A percentile compares a stretch with the other conserved stretches of the same genome.
These are phyloP conservation scores for Phytoseiulus persimilis DNA, from an alignment of 2,888 invertebrate genomes.

Conservation along the genomic window DNA sequence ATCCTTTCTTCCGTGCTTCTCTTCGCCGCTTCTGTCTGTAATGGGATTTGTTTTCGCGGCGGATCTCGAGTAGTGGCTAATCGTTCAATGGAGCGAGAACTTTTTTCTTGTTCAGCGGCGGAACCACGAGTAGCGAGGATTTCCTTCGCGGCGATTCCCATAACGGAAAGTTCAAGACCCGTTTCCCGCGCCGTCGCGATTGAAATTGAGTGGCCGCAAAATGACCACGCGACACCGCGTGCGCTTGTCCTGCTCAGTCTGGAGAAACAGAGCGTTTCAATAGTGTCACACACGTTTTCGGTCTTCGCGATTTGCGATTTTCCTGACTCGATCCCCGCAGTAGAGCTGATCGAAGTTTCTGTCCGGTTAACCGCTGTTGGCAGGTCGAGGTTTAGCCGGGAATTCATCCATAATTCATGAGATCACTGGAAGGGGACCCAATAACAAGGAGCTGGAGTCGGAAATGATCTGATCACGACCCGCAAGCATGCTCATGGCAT, in stretches of 20 bases:
- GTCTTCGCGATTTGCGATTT: no score
- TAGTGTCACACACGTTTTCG: no score
- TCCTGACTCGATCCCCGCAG: no score
- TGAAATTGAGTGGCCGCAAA: neutral
- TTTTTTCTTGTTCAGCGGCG: neutral
- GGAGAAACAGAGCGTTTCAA: no score
- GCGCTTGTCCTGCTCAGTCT: no score
- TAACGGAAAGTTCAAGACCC: neutral
- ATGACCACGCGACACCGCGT: no score
- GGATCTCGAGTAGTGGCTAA: neutral
- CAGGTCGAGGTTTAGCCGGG: neutral
- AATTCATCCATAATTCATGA: neutral
- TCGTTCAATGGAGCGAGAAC: neutral
- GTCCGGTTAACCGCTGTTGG: neutral
- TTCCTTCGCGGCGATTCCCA: neutral
- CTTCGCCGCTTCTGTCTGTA: neutral
- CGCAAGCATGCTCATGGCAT: neutral
- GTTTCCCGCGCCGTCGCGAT: neutral
- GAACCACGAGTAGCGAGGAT: neutral
- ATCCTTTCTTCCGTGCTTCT: neutral
- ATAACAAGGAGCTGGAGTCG: neutral
- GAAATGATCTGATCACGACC: neutral
- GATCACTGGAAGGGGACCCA: neutral
- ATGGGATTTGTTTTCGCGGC: neutral
- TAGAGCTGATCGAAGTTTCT: neutral